Conservation (phyloP, 2,888 invertebrate species). For the Caenorhabditis sp. region DNA sequence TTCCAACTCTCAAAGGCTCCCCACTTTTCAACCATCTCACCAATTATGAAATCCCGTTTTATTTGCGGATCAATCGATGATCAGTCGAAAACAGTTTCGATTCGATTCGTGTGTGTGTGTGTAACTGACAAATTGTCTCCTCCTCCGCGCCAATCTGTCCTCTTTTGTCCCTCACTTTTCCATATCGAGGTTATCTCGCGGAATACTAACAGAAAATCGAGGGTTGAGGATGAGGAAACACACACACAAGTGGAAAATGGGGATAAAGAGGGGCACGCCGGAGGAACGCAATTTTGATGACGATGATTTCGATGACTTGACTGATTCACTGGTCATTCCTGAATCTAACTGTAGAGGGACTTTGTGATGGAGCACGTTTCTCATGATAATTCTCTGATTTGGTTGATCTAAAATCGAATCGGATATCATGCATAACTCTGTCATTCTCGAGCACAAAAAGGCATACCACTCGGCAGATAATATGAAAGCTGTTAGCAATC, state of each 20-base stretch:
- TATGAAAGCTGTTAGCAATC: too few relatives aligned
- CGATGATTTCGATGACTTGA: constrained; percentile 31
- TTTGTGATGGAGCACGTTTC: too few relatives aligned
- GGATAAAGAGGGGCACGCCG: background rate
- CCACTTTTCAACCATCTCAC: constrained; percentile 6
- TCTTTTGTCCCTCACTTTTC: constrained; percentile 24
- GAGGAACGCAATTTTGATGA: constrained; percentile 30
- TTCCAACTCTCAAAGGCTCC: too few relatives aligned
- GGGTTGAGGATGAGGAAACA: background rate
- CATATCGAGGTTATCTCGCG: constrained; percentile 53
- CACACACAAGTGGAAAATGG: background rate
- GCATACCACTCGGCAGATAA: too few relatives aligned
- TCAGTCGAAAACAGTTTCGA: background rate
- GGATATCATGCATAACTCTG: too few relatives aligned
- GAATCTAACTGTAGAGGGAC: too few relatives aligned
- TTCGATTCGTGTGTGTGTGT: constrained; percentile 30
- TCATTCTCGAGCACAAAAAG: too few relatives aligned
- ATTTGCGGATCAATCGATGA: constrained; percentile 27
- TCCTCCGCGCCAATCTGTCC: background rate
- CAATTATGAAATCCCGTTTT: constrained; percentile 31
- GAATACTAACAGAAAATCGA: constrained; percentile 10
- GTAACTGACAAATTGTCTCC: constrained; percentile 54
- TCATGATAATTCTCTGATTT: background rate
- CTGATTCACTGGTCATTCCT: background rate
- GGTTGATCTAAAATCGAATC: too few relatives aligned